Base-by-base conservation (phyloP, 2,888 invertebrate species). In the Eupithecia tripunctaria region DNA sequence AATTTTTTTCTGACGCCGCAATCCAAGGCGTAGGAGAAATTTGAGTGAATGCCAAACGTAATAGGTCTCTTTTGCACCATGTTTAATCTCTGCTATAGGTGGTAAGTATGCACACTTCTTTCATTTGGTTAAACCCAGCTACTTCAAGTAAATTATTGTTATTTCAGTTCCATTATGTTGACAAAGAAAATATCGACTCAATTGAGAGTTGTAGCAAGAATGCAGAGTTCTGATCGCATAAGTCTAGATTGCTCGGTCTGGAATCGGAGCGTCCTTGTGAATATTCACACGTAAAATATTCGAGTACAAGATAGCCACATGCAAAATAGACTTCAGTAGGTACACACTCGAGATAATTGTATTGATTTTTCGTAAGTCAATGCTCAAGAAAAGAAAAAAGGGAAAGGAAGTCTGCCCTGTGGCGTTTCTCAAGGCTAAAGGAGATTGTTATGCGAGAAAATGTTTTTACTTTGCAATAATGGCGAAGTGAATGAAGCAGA, bases 401-500 rank as follows among this genome's bases (percentile, higher is more conserved):
- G 60, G 29, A 56, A 68, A 38, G 59, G 51, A 65, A 66, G 71
- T 51, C 29, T 67, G 56, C 66, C 62, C 59, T 56, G 69, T 71
- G 71, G 68, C 69, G 47, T 21, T 70, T 56, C 67, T 71, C 51
- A 70, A 70, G 75, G 59, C 47, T 38, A 64, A 60, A 47, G 18
- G 68, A 59, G 72, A 72, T 67, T 71, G 41, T 47, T 70, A 67
- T 63, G 56, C 67, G 51, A 18, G 65, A 70, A 71, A 75, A 72
- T 71, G 62, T 64, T 75, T 75, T 56, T 67, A 68, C 67, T 68
- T 60, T 32, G 18, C 51, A 64, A 47, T 72, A 72, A 71, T 70
- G 59, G 64, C 64, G 32, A 47, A 60, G 15, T 27, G 47, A 67
- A 69, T 43, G 41, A 47, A 47, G 56, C 32, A 60, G 51, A 70